Evolutionary conservation across 2,797 vertebrate species (phyloP).

Genomic region (Xenentodon cancila): DNA sequence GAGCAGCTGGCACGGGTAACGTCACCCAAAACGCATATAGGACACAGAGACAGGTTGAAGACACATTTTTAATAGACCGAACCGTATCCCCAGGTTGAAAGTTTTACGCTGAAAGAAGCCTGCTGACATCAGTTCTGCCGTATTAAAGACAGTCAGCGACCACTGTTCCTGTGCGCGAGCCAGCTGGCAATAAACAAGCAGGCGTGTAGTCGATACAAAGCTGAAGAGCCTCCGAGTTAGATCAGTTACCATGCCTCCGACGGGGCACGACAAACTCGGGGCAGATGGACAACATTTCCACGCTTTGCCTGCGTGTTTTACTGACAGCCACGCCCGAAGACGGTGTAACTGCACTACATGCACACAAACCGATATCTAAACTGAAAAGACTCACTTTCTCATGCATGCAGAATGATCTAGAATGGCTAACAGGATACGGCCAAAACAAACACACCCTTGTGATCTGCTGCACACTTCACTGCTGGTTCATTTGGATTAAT

Average conservation of each 20-base stretch:
- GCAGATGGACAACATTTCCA: conserved; percentile 55
- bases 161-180: conserved; percentile 17
- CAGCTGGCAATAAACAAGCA: conserved; percentile 23
- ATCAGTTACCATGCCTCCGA: conserved; percentile 59
- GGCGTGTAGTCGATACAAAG: conserved; percentile 55
- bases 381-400: conserved; percentile 3
- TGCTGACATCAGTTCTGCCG: conserved; percentile 12
- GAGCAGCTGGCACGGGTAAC: conserved; percentile 55
- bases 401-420: not conserved
- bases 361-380: conserved; percentile 19
- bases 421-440: no score
- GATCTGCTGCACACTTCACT: no score
- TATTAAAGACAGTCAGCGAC: not conserved
- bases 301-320: conserved; percentile 13
- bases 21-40: conserved; percentile 26
- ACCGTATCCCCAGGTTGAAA: not conserved
- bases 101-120: not conserved
- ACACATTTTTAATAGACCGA: not conserved
- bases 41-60: conserved; percentile 4
- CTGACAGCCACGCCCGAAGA: conserved; percentile 4
- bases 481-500: no score
- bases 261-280: conserved; percentile 45
- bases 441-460: no score
- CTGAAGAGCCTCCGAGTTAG: conserved; percentile 43
- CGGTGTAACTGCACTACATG: not conserved